phyloP scores from a whole-genome alignment of 2,113 vertebrate genomes.

The Campylomormyrus numenius region DNA sequence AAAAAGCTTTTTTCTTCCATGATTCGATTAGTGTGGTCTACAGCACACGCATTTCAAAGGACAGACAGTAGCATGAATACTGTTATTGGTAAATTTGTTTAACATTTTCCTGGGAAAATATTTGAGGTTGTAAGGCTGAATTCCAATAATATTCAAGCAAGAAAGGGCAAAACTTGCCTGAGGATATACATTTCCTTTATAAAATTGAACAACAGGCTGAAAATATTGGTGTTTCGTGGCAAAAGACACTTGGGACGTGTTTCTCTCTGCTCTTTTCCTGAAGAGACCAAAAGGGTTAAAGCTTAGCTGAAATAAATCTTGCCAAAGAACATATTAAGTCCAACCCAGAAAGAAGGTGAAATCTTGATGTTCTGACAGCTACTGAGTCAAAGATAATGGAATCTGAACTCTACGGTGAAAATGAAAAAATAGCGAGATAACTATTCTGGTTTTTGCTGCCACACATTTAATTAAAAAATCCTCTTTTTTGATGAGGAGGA shows the following conservation, averaged over 20 bases:
- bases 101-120: not conserved
- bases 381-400: conserved; percentile 52
- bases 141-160: not conserved
- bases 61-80: not conserved
- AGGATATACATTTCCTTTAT: not conserved
- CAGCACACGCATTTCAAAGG: not conserved
- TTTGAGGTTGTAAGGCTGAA: not conserved
- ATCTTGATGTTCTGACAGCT: conserved; percentile 47
- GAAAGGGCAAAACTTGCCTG: conserved; percentile 9
- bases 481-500: conserved; percentile 39
- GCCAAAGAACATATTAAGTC: conserved; percentile 28
- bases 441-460: conserved; percentile 51
- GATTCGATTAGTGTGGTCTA: not conserved
- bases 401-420: conserved; percentile 46
- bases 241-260: not conserved
- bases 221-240: not conserved
- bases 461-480: conserved; percentile 54
- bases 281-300: not conserved
- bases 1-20: not conserved
- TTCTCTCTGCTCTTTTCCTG: not conserved
- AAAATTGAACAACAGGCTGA: not conserved
- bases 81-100: conserved; percentile 11
- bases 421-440: conserved; percentile 49
- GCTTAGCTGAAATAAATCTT: not conserved
- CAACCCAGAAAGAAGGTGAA: conserved; percentile 35